These are phyloP conservation scores for Boloria euphrosyne DNA, from an alignment of 2,888 invertebrate species.

Conservation along the genomic window DNA sequence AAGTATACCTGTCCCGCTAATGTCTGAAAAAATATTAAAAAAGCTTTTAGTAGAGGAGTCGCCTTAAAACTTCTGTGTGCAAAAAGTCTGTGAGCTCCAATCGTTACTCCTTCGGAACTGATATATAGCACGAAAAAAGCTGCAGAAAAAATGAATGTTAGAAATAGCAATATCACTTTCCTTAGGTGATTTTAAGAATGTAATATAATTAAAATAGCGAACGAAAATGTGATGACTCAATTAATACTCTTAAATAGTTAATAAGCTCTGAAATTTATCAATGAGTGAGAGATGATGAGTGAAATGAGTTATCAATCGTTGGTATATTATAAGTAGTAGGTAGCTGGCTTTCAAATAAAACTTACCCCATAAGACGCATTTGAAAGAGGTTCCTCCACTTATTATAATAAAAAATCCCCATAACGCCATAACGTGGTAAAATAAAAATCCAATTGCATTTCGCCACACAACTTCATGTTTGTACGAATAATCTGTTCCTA, in stretches of 20 bases:
- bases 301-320: too few species aligned
- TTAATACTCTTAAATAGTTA: too few species aligned
- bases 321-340: too few species aligned
- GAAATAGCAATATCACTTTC: too few species aligned
- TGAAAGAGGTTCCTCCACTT: constrained; percentile 50
- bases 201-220: too few species aligned
- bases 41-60: constrained; percentile 81
- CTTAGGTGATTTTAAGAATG: too few species aligned
- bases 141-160: constrained; percentile 13
- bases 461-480: constrained; percentile 83
- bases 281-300: too few species aligned
- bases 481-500: constrained; percentile 60
- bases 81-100: constrained; percentile 92
- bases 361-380: constrained; percentile 58
- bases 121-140: neutral
- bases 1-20: constrained; percentile 88
- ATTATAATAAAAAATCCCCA: constrained; percentile 65
- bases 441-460: constrained; percentile 83
- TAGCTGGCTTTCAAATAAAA: constrained; percentile 30
- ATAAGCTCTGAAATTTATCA: too few species aligned
- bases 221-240: too few species aligned
- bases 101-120: constrained; percentile 85
- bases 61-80: constrained; percentile 91
- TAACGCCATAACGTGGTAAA: constrained; percentile 77
- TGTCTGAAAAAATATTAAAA: constrained; percentile 86